These are phyloP conservation scores for Tethea ocularis DNA, from an alignment of 2,888 invertebrate species.

Conservation along the genomic window DNA sequence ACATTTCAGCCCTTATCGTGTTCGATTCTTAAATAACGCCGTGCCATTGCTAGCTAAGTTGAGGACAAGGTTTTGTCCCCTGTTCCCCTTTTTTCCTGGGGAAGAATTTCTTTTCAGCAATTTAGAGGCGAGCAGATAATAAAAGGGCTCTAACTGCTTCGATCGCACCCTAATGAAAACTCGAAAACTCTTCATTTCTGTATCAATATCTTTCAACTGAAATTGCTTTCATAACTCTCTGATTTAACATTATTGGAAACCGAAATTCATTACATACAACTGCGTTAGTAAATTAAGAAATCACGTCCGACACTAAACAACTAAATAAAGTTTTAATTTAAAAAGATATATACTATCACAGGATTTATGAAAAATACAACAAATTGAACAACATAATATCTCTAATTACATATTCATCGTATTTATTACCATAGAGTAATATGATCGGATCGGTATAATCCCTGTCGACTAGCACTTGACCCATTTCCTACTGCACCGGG, in stretches of 20 bases:
- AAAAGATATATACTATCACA: too few relatives aligned
- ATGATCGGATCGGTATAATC: conserved; percentile 43
- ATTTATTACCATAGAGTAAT: conserved; percentile 3
- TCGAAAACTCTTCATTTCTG: conserved; percentile 75
- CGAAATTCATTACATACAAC: not conserved
- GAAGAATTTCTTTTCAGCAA: conserved; percentile 81
- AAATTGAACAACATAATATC: not conserved
- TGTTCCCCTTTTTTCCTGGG: conserved; percentile 74
- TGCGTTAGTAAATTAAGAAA: too few relatives aligned
- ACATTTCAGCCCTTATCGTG: conserved; percentile 80
- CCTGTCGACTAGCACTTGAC: conserved; percentile 72
- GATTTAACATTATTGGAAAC: conserved; percentile 11
- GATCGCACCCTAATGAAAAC: conserved; percentile 82
- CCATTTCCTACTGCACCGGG: conserved; percentile 66
- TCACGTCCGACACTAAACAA: too few relatives aligned
- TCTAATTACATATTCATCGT: not conserved
- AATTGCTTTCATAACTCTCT: conserved; percentile 43
- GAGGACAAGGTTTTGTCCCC: conserved; percentile 78
- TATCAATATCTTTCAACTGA: conserved; percentile 67
- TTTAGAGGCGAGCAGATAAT: conserved; percentile 83
- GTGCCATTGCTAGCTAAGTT: conserved; percentile 76
- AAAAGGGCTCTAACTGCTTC: conserved; percentile 83
- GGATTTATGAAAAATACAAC: not conserved
- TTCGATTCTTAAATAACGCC: conserved; percentile 83
- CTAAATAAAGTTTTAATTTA: not conserved